These are phyloP conservation scores for Portevinia maculata DNA, from an alignment of 2,888 invertebrate species.

Conservation along the genomic window DNA sequence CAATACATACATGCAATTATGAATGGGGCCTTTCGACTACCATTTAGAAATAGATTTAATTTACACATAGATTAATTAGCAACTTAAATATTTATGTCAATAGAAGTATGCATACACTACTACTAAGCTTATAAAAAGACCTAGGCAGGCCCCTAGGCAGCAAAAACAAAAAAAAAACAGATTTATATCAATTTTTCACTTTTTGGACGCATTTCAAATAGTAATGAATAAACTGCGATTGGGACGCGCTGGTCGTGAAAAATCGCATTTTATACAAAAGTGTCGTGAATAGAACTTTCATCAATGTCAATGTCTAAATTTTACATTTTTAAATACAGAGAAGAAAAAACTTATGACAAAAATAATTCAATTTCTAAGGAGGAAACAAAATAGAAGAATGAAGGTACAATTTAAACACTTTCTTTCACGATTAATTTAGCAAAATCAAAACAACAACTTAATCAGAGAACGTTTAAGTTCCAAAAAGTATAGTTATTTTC, in stretches of 20 bases:
- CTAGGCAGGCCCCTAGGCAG: constrained; percentile 76
- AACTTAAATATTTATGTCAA: constrained; percentile 57
- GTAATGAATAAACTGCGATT: constrained; percentile 1
- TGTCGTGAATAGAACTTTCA: background rate
- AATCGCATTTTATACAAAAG: background rate
- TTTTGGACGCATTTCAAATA: constrained; percentile 16
- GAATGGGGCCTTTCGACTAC: too few relatives aligned
- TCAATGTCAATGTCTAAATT: too few relatives aligned
- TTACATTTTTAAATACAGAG: too few relatives aligned
- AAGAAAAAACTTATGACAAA: too few relatives aligned
- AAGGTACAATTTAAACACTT: too few relatives aligned
- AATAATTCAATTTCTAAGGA: too few relatives aligned
- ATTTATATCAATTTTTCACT: background rate
- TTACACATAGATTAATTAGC: constrained; percentile 31
- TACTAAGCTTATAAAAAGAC: constrained; percentile 70
- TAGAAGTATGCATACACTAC: constrained; percentile 57
- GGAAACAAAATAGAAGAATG: too few relatives aligned
- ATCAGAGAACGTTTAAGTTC: too few relatives aligned
- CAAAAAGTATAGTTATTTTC: too few relatives aligned
- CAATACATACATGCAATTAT: too few relatives aligned
- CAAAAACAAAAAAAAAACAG: background rate
- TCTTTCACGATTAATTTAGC: background rate
- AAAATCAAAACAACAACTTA: background rate
- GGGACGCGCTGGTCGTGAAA: constrained; percentile 58
- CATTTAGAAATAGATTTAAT: constrained; percentile 1